phyloP scores from a whole-genome alignment of 2,888 invertebrate genomes.

The Holacanthella duospinosa region DNA sequence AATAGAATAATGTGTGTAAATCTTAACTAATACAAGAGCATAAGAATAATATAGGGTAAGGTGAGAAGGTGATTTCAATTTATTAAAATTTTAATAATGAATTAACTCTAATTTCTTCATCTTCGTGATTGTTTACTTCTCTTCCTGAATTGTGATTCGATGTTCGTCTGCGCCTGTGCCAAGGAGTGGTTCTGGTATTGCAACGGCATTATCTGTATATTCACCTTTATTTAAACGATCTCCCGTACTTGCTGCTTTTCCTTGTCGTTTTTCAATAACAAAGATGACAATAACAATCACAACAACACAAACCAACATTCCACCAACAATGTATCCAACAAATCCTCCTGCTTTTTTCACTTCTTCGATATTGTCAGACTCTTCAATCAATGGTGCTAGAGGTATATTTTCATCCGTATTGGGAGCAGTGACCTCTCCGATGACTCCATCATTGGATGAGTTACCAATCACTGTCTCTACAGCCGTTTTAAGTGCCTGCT shows the following conservation, averaged over 20 bases:
- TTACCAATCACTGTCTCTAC: not conserved
- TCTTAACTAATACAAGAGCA: no score
- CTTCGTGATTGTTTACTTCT: not conserved
- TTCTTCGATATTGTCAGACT: not conserved
- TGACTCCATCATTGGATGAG: not conserved
- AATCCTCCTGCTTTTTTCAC: not conserved
- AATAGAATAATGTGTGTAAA: no score
- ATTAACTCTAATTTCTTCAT: no score
- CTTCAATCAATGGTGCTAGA: not conserved
- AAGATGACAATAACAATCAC: slow-evolving; percentile 10
- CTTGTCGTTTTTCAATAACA: slow-evolving; percentile 5
- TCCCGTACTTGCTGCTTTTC: not conserved
- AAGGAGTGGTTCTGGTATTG: not conserved
- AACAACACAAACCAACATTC: not conserved
- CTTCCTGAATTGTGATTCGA: not conserved
- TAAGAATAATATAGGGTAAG: no score
- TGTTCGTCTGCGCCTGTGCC: not conserved
- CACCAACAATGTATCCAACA: slow-evolving; percentile 8
- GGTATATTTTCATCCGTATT: not conserved
- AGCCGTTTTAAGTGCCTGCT: not conserved
- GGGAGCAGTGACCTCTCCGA: not conserved
- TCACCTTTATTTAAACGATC: not conserved
- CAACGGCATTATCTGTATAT: not conserved
- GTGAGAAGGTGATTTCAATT: not conserved
- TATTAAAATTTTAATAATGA: not conserved